Evolutionary conservation across 1,140 invertebrate species (phyloP), one percentile per base, ranked within the genome.

Genomic region (Melipona quadrifasciata): DNA sequence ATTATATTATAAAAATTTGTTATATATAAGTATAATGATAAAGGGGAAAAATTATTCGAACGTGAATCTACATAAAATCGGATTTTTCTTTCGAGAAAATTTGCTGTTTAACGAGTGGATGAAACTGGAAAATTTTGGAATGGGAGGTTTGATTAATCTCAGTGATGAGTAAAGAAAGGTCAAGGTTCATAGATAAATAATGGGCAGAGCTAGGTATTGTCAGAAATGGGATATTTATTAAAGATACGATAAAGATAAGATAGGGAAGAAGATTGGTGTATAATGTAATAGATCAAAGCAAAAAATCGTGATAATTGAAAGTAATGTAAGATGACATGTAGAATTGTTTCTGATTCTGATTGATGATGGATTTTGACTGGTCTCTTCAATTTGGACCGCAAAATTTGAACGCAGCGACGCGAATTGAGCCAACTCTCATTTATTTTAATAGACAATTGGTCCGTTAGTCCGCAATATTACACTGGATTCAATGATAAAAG

Each of bases 351-450:
- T 73, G 71, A 73, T 73, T 73, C 71, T 73, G 47, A 73, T 53
- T 73, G 17, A 31, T 53, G 71, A 73, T 31, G n/a, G n/a, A 73
- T 55, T 73, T 72, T 47, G n/a, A 72, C 70, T 47, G n/a, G 14
- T n/a, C 70, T 17, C 17, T 51, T 39, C 39, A 21, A n/a, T 72
- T 53, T 27, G 8, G 16, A 39, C 6, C 6, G 47, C 24, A 39
- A 47, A 6, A 24, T 51, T 72, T 21, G 47, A 72, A 72, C 24
- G 39, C 24, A 6, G 17, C 10, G n/a, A 53, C n/a, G 47, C 11
- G n/a, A 53, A 73, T 27, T 31, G 51, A 53, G 17, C 27, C 19
- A n/a, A 55, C n/a, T 17, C 31, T 73, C 53, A 73, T 73, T 73
- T 73, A 55, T 73, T 72, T 67, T 27, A 1, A 67, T 67, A 19